A percentile compares a stretch with the other conserved stretches of the same genome.
Conservation (phyloP, 2,888 invertebrate genomes). For the Marronus borbonicus region DNA sequence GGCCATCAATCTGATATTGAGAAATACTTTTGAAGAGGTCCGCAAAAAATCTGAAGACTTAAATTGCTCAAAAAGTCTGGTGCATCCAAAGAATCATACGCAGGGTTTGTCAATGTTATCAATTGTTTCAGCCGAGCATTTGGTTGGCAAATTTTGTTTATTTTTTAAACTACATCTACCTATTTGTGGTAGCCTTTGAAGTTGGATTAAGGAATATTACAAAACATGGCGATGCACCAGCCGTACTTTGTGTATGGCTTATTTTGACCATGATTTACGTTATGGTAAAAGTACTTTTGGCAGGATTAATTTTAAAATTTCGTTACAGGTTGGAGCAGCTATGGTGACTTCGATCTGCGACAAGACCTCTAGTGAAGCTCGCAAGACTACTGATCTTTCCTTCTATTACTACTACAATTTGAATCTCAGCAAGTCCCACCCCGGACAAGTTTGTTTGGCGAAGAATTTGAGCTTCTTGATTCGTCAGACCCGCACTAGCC, state of each 20-base stretch:
- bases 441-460: background rate
- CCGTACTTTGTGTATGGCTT: no score
- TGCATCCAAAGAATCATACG: background rate
- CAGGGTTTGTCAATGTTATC: background rate
- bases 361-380: slow-evolving; percentile 2
- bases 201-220: background rate
- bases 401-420: slow-evolving; percentile 14
- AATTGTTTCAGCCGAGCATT: background rate
- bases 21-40: background rate
- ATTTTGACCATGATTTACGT: no score
- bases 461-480: background rate
- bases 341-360: slow-evolving; percentile 11
- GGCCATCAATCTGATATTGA: background rate
- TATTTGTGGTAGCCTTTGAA: background rate
- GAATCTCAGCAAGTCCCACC: background rate
- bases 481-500: background rate
- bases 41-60: background rate
- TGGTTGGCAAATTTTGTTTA: slow-evolving; percentile 6
- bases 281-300: no score
- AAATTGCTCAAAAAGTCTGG: background rate
- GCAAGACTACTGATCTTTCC: background rate
- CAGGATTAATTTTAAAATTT: background rate
- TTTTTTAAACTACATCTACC: background rate
- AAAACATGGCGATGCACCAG: background rate
- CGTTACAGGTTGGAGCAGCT: slow-evolving; percentile 5